Base-by-base conservation (phyloP, 92 coral and sea anemone species). In the Paragorgia papillata region DNA sequence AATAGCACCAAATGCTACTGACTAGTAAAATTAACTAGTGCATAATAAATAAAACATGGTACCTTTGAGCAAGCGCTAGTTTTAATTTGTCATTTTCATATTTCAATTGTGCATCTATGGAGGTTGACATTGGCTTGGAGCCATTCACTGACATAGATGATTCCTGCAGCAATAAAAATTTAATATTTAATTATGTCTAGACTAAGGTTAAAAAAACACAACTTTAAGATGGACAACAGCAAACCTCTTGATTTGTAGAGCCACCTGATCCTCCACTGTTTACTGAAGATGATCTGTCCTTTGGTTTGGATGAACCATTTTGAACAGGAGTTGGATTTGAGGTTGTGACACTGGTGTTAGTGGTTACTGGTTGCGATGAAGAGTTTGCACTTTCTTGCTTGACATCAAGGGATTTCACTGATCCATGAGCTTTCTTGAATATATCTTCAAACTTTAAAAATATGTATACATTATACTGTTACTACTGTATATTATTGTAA, bases 31-130 rank as follows among this genome's bases (percentile, higher is more conserved):
- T 22, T 56, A 21, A 14, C 48, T 14, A 56, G 5, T 28, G 13
- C 39, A 19, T 17, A 29, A 14, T 46, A 2, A 46, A 7, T 15
- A 46, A 2, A 46, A 2, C n/a, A 7, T 9, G 58, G 48, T 54
- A 94, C 98, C 98, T 94, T 73, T 94, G 98, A 0, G 98, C 98
- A 32, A 94, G 57, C 14, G 98, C 98, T 90, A 94, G 89, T 81
- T 94, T 94, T 13, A 94, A 86, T 41, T 96, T 66, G 58, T 94
- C 98, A 84, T 94, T 94, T 77, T 94, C 98, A 80, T 94, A 94
- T 80, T 89, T 90, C 63, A 94, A 80, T 50, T 94, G 98, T 8
- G 98, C 87, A 73, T 94, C 98, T 21, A 89, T 86, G 2, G 77
- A 70, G 44, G 85, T 91, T 9, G 97, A 90, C 66, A 88, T 62